phyloP scores from a whole-genome alignment of 2,888 invertebrate genomes.

The Clunio marinus region DNA sequence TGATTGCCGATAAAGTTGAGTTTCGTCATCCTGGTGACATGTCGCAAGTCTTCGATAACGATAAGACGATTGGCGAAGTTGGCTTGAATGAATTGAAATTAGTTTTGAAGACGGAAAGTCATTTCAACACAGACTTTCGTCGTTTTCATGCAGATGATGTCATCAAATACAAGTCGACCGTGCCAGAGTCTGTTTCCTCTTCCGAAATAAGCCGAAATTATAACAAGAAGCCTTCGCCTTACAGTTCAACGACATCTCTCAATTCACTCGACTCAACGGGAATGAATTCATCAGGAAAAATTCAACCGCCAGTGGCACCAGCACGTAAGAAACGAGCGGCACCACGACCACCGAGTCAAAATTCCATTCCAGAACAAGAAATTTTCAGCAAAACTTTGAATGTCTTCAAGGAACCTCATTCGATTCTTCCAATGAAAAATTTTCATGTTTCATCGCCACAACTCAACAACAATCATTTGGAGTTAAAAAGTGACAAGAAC shows the following conservation, averaged over 20 bases:
- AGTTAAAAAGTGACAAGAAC: slow-evolving; percentile 25
- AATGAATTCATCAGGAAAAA: slow-evolving; percentile 45
- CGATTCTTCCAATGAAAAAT: slow-evolving; percentile 45
- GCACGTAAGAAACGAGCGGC: slow-evolving; percentile 50
- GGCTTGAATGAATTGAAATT: slow-evolving; percentile 51
- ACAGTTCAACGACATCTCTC: slow-evolving; percentile 51
- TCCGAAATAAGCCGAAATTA: slow-evolving; percentile 48
- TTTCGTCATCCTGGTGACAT: slow-evolving; percentile 67
- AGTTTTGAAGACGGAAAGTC: slow-evolving; percentile 39
- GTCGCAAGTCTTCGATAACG: slow-evolving; percentile 51
- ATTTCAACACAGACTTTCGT: slow-evolving; percentile 42
- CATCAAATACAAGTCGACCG: slow-evolving; percentile 45
- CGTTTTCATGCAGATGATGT: slow-evolving; percentile 49
- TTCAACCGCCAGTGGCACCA: slow-evolving; percentile 43
- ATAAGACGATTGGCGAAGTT: slow-evolving; percentile 51
- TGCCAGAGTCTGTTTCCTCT: slow-evolving; percentile 49
- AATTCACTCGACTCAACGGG: slow-evolving; percentile 52
- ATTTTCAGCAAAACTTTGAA: slow-evolving; percentile 41
- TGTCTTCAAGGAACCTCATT: slow-evolving; percentile 36
- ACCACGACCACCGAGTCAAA: slow-evolving; percentile 50
- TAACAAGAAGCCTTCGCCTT: slow-evolving; percentile 50
- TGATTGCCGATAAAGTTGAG: slow-evolving; percentile 69
- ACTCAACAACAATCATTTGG: slow-evolving; percentile 40
- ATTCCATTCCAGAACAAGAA: slow-evolving; percentile 47
- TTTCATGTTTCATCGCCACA: slow-evolving; percentile 50